Evolutionary conservation across 1,140 invertebrate genomes (phyloP), one percentile per base, ranked within the genome.

Genomic region (Brachionus rubens): DNA sequence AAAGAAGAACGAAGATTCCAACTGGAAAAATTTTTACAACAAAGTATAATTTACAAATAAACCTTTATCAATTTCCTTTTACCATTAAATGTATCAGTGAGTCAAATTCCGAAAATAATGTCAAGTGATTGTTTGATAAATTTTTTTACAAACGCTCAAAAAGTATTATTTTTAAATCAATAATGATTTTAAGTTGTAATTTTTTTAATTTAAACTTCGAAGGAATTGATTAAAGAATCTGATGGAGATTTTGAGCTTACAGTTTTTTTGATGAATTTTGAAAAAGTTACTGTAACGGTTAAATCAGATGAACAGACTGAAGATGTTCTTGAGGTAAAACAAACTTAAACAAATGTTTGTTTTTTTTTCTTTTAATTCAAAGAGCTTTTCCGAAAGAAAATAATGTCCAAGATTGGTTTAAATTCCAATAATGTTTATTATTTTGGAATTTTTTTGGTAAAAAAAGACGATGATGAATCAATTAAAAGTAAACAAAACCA

Each of bases 1-100:
- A 85, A 94, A 70, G 94, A 97, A 82, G 92, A 96, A 80, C 85
- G 94, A 80, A 87, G 94, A 80, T 81, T 88, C n/a, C 87, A 88
- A 56, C 85, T 98, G 78, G 94, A 97, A 86, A 93, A 94, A 86
- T 97, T 95, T 83, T 90, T 98, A 79, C 94, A 97, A 86, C 87
- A 89, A 78, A 87, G 91, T 91, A 84, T 86, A 86, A 83, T 59
- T 48, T 70, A 46, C 7, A 77, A 75, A 77, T 21, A 3, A 76
- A 28, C 33, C 1, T 36, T 0, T 30, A 14, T 62, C 47, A 75
- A 48, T 43, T 77, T 56, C 47, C 77, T 75, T 72, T 77, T 50
- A 75, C 77, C 47, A 54, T 80, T 81, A 79, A 80, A 81, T 56
- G 80, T 86, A 88, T 43, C 85, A 89, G 91, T 95, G 82, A 93